A percentile compares a stretch with the other conserved stretches of the same genome.
These are phyloP conservation scores for Dinoponera quadriceps DNA, from an alignment of 1,140 invertebrate genomes.

Conservation along the genomic window DNA sequence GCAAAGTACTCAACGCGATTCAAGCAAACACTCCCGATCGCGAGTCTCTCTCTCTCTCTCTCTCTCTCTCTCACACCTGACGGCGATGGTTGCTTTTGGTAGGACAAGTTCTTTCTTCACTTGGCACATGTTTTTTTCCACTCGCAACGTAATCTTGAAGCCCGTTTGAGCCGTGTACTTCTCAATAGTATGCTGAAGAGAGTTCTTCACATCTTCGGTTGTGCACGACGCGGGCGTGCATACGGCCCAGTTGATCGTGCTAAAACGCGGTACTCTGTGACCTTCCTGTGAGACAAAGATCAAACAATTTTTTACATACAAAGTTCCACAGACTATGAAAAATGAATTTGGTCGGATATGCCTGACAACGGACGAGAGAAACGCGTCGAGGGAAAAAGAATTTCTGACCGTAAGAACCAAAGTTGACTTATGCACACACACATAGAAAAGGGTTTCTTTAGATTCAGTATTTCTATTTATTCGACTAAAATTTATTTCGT, in stretches of 20 bases:
- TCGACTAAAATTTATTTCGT: no score
- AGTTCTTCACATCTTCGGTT: constrained; percentile 86
- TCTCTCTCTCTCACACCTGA: no score
- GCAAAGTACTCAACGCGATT: no score
- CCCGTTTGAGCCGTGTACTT: constrained; percentile 84
- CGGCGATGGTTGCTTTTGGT: constrained; percentile 84
- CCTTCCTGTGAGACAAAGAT: constrained; percentile 85
- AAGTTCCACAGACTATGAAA: no score
- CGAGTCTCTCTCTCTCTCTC: constrained; percentile 73
- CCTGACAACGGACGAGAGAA: no score
- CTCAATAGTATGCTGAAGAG: constrained; percentile 83
- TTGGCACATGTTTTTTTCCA: constrained; percentile 88
- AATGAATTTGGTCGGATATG: no score
- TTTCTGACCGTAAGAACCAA: no score
- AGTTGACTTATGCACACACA: no score
- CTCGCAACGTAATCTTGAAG: constrained; percentile 85
- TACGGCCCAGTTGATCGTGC: constrained; percentile 88
- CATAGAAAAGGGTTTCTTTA: no score
- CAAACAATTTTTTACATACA: neutral
- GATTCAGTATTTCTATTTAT: no score
- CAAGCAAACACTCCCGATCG: neutral
- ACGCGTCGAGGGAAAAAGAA: no score
- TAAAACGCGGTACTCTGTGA: constrained; percentile 88
- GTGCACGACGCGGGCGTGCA: constrained; percentile 88
- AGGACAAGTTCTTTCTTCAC: constrained; percentile 77